Percentiles rank a stretch among this genome's conserved stretches.
Evolutionary conservation across 2,113 vertebrate species (phyloP).

Genomic region (Labeo rohita): DNA sequence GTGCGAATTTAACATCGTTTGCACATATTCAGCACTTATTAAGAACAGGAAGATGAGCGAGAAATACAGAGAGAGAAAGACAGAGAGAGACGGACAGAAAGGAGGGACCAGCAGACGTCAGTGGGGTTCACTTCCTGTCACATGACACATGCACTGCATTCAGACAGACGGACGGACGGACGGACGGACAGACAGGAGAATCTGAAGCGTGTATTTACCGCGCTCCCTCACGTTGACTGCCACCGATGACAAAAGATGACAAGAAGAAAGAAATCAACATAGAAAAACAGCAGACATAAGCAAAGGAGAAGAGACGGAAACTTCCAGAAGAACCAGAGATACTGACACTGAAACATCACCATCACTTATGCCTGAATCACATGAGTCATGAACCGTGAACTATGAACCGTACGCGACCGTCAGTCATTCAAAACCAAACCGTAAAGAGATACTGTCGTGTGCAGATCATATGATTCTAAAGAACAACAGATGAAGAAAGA

Average conservation of each 20-base stretch:
- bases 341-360: constrained; percentile 67
- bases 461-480: not conserved
- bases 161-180: constrained; percentile 40
- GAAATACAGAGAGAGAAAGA: constrained; percentile 1
- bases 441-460: not conserved
- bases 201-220: constrained; percentile 90
- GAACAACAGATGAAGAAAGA: not conserved
- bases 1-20: not conserved
- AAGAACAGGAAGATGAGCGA: not conserved
- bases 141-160: constrained; percentile 60
- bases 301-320: constrained; percentile 85
- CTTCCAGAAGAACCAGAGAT: constrained; percentile 74
- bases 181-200: constrained; percentile 63
- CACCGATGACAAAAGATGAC: constrained; percentile 81
- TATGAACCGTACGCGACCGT: not conserved
- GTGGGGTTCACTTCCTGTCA: constrained; percentile 42
- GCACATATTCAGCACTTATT: not conserved
- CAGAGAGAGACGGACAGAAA: constrained; percentile 40
- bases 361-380: constrained; percentile 78
- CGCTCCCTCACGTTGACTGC: constrained; percentile 99
- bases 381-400: constrained; percentile 60
- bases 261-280: constrained; percentile 76
- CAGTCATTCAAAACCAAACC: not conserved
- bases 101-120: not conserved
- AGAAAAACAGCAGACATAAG: constrained; percentile 80